A percentile compares a stretch with the other conserved stretches of the same genome.
Evolutionary conservation across 2,888 invertebrate species (phyloP).

Genomic region (Caenorhabditis zanzibari): DNA sequence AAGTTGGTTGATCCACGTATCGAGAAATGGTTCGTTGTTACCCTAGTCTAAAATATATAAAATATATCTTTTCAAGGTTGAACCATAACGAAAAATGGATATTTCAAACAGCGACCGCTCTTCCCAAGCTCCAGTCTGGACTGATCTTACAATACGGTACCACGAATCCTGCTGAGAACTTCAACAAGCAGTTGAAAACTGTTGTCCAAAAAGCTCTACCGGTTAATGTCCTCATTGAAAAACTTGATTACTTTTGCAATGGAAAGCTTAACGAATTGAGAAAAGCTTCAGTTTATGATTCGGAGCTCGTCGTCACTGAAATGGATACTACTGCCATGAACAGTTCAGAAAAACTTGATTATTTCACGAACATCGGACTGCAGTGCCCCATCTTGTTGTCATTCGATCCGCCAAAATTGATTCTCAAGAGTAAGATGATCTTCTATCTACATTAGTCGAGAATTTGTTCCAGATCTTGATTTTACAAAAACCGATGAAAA

Average conservation of each 20-base stretch:
- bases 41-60: too few relatives aligned
- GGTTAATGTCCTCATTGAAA: not conserved
- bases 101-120: not conserved
- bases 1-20: not conserved
- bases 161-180: not conserved
- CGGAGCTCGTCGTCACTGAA: not conserved
- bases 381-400: not conserved
- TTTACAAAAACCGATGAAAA: too few relatives aligned
- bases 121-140: not conserved
- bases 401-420: not conserved
- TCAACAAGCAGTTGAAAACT: not conserved
- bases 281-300: not conserved
- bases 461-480: too few relatives aligned
- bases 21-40: not conserved
- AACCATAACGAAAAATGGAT: not conserved
- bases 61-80: not conserved
- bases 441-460: too few relatives aligned
- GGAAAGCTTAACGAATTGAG: not conserved
- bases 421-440: too few relatives aligned
- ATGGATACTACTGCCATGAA: not conserved
- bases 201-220: not conserved
- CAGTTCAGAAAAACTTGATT: not conserved
- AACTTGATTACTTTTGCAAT: not conserved
- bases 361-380: not conserved
- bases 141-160: not conserved